phyloP scores from a whole-genome alignment of 1,140 invertebrate genomes.

The Drosophila equinoxialis region DNA sequence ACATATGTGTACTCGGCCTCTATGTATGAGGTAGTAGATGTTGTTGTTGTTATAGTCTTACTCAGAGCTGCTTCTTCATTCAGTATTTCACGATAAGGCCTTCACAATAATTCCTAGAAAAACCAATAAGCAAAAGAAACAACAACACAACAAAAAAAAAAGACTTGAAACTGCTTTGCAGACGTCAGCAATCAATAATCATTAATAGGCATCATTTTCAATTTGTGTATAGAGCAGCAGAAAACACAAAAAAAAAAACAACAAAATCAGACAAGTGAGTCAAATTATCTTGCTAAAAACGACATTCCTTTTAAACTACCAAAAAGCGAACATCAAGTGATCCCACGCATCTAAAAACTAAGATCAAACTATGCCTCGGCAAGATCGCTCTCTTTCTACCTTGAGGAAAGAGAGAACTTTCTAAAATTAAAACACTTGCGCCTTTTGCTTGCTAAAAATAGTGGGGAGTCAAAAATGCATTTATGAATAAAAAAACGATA shows the following conservation, averaged over 20 bases:
- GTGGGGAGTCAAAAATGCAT: conserved; percentile 62
- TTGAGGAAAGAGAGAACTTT: conserved; percentile 58
- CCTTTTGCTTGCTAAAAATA: conserved; percentile 54
- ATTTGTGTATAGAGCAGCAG: conserved; percentile 35
- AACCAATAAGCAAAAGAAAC: conserved; percentile 46
- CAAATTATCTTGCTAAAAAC: conserved; percentile 35
- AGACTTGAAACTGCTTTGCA: conserved; percentile 33
- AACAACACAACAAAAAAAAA: conserved; percentile 4
- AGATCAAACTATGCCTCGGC: conserved; percentile 18
- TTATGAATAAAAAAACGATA: conserved; percentile 65
- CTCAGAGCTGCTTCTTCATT: conserved; percentile 44
- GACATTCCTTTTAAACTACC: conserved; percentile 36
- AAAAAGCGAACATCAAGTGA: conserved; percentile 56
- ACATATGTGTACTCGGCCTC: background rate
- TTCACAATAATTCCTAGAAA: conserved; percentile 28
- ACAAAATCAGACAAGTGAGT: conserved; percentile 43
- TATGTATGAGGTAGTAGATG: too few species aligned
- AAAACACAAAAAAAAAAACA: background rate
- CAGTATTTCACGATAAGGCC: conserved; percentile 24
- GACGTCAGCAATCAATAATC: conserved; percentile 73
- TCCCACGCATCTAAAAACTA: conserved; percentile 57
- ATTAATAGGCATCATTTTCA: conserved; percentile 45
- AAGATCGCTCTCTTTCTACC: conserved; percentile 58
- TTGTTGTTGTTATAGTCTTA: background rate
- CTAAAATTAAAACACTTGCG: conserved; percentile 72